These are phyloP conservation scores for Pipistrellus nathusii DNA, from an alignment of 2,797 vertebrate species.

Conservation along the genomic window DNA sequence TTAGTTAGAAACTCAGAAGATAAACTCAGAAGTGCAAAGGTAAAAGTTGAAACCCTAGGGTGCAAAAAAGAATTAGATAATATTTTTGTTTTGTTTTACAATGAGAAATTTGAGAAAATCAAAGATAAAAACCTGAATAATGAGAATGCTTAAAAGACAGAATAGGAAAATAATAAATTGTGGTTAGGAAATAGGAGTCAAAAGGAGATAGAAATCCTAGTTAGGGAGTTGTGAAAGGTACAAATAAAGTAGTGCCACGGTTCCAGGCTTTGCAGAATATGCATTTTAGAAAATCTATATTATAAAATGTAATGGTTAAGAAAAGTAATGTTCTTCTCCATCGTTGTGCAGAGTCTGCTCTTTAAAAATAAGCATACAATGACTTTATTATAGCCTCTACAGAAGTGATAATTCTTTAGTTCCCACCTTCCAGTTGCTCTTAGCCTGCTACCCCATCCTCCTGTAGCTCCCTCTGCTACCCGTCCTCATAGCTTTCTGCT, in stretches of 20 bases:
- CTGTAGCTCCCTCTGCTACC: no score
- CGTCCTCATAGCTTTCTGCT: no score
- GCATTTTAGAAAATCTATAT: background rate
- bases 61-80: background rate
- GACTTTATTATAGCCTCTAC: background rate
- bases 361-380: background rate
- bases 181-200: background rate
- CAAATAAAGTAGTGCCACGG: background rate
- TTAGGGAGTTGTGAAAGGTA: background rate
- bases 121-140: background rate
- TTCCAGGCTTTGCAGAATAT: background rate
- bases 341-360: background rate
- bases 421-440: no score
- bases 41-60: background rate
- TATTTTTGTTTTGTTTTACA: background rate
- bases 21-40: background rate
- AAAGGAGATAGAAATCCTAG: background rate
- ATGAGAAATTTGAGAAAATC: background rate
- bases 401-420: background rate
- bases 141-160: background rate
- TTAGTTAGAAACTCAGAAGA: background rate
- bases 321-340: background rate
- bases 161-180: background rate
- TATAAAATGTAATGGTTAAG: background rate
- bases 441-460: no score